Evolutionary conservation across 2,113 vertebrate species (phyloP).

Genomic region (Gymnobelideus leadbeateri): DNA sequence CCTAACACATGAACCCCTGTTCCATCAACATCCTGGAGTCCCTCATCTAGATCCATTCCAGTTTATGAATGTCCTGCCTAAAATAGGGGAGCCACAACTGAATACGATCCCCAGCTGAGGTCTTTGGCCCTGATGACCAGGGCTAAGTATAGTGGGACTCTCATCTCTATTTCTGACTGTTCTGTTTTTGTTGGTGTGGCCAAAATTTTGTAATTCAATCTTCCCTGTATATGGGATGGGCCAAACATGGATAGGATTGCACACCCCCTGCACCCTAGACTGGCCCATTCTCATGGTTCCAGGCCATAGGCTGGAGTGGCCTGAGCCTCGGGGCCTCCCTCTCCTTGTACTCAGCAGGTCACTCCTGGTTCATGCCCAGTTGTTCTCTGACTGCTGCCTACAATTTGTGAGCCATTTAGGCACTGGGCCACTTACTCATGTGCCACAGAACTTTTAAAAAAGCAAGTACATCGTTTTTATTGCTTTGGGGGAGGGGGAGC

Average conservation of each 20-base stretch:
- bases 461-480: background rate
- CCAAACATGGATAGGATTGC: background rate
- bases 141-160: background rate
- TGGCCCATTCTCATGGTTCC: background rate
- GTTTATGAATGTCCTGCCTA: background rate
- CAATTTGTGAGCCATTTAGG: background rate
- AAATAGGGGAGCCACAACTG: background rate
- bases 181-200: background rate
- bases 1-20: background rate
- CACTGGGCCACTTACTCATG: background rate
- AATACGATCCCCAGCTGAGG: background rate
- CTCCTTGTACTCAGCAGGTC: background rate
- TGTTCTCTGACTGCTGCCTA: conserved; percentile 1
- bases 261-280: background rate
- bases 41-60: background rate
- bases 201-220: background rate
- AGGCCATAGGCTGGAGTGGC: background rate
- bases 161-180: background rate
- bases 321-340: background rate
- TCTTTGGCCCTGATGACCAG: background rate
- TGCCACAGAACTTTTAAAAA: background rate
- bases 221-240: background rate
- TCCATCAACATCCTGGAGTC: background rate
- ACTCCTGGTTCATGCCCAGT: background rate
- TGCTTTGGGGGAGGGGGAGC: background rate